phyloP scores from a whole-genome alignment of 2,113 vertebrate species.

The Vireo altiloquus region DNA sequence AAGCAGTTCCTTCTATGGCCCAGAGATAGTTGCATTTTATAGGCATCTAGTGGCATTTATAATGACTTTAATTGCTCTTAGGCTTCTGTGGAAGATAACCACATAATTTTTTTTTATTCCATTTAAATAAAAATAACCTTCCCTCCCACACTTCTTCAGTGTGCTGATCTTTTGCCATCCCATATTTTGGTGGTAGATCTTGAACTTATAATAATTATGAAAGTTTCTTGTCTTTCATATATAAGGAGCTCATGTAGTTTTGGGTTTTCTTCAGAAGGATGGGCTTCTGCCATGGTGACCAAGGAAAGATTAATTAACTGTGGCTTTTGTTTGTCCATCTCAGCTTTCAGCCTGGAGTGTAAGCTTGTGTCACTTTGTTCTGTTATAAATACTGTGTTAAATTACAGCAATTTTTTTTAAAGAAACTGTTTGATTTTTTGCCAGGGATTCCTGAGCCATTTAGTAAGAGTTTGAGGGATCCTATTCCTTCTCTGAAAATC shows the following conservation, averaged over 20 bases:
- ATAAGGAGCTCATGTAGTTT: not conserved
- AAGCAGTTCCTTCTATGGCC: not conserved
- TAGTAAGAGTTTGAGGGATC: slow-evolving; percentile 71
- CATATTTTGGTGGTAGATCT: not conserved
- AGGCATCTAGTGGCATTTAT: not conserved
- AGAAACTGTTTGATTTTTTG: slow-evolving; percentile 73
- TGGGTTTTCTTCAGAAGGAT: not conserved
- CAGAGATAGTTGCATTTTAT: not conserved
- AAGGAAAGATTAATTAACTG: slow-evolving; percentile 48
- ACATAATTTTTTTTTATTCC: not conserved
- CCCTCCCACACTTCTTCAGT: not conserved
- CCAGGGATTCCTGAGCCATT: slow-evolving; percentile 69
- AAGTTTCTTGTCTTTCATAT: not conserved
- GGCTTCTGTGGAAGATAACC: not conserved
- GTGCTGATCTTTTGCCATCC: not conserved
- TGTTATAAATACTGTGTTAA: slow-evolving; percentile 70
- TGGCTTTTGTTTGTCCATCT: slow-evolving; percentile 58
- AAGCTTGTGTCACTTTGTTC: slow-evolving; percentile 60
- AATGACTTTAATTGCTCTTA: not conserved
- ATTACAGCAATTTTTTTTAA: slow-evolving; percentile 58
- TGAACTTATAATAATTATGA: not conserved
- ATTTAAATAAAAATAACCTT: not conserved
- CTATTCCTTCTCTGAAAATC: slow-evolving; percentile 68
- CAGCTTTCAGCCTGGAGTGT: slow-evolving; percentile 29
- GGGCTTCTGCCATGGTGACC: not conserved